Base-by-base conservation (phyloP, 2,888 invertebrate species). In the Stenichneumon culpator region DNA sequence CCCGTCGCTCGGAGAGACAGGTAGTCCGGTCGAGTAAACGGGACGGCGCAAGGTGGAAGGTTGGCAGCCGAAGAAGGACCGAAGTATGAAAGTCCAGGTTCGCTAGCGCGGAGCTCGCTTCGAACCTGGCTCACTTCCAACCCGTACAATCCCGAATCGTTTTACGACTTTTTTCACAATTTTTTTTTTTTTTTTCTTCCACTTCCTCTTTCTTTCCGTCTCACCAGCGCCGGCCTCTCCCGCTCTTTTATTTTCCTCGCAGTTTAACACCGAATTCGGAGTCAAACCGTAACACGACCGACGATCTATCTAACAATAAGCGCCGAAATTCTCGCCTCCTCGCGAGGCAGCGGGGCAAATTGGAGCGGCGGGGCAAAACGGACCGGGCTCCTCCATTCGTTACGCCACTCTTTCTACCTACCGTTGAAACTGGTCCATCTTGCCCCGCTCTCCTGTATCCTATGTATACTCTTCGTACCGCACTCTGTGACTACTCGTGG, bases 81-180 rank as follows among this genome's bases (percentile, higher is more conserved):
- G 36, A 50, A 28, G 19, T 22, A 32, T 14, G 19, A 63, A 67
- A 75, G 65, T 65, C 75, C 75, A 57, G 73, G 75, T 54, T 77
- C 28, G 75, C 22, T 72, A 77, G 82, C 68, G n/a, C n/a, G 19
- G 75, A 72, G 72, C 67, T 77, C 79, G 79, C 74, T 57, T 73
- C 74, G 77, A n/a, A n/a, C n/a, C 85, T 86, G 85, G 85, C 85
- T 86, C 72, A 44, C 79, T 78, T 86, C 85, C 85, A 86, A 82
- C 79, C 60, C 80, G 74, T 79, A 82, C 85, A 82, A 77, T 79
- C 82, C 77, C 57, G 77, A 83, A 83, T 79, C 82, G 79, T 86
- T 82, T 82, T 83, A 82, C 70, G 72, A 83, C 82, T 86, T 85
- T 80, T 82, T 70, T 79, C 47, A 69, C 63, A 54, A 32, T 52